Evolutionary conservation across 2,888 invertebrate species (phyloP), one percentile per base, ranked within the genome.

Genomic region (Ormyrus labotus): DNA sequence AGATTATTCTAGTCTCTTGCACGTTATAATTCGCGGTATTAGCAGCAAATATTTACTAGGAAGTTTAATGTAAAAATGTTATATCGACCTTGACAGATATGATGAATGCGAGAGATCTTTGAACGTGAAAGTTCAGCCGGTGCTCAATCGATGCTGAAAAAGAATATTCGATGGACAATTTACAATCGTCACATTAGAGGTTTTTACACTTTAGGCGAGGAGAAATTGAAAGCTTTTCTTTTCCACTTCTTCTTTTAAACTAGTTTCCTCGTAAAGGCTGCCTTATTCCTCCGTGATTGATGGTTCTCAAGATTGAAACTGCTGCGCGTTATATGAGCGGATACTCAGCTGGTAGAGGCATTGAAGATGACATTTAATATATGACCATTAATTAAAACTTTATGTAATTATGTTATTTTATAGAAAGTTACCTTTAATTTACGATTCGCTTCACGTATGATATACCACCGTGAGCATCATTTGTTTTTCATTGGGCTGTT

Each of bases 141-240:
- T 1, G 13, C 48, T 13, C 7, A 53, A 45, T 63, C 11, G 7
- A 7, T 11, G 47, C 13, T 47, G 9, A 19, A 50, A 65, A 53
- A 67, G 53, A 67, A 19, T 67, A 5, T 50, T 67, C 8, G 65
- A 55, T 11, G n/a, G 19, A 72, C 57, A 58, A 57, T 60, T 68
- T 72, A 65, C 55, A 72, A 72, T 78, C 65, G 53, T 60, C 55
- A 9, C n/a, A 68, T 19, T 53, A 47, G 67, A 51, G n/a, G 8
- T 48, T 48, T 72, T 65, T 19, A 51, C 57, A 58, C 9, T 65
- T 48, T 48, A 71, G 55, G 60, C 11, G 19, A 48, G 8, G 67
- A 53, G 48, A 67, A 78, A 78, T 67, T 47, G 78, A 79, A 69
- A 73, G 73, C 57, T 63, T 63, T 78, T 61, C 61, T 67, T 19